Evolutionary conservation across 1,140 invertebrate species (phyloP), one percentile per base, ranked within the genome.

Genomic region (Druon quercuslanigerum): DNA sequence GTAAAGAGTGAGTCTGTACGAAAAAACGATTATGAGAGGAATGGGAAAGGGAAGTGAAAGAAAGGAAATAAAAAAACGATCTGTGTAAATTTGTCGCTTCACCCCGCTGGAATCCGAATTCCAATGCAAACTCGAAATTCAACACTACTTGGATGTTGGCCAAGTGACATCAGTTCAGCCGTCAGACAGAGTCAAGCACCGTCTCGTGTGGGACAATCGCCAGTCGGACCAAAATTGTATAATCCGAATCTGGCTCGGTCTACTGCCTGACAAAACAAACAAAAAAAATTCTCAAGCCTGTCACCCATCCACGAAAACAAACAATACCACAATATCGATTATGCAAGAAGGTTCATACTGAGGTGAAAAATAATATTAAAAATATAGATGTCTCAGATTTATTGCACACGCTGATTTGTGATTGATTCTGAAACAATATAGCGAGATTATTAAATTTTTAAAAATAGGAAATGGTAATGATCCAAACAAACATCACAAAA

Each of bases 131-230:
- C 81, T 85, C 80, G 76, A 86, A 87, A 87, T 86, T 83, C 80
- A 84, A 86, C 84, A 83, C 86, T 85, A 83, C 78, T 86, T 88
- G 87, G 87, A 76, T 33, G 56, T 72, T 72, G 40, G 85, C 87
- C 87, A 88, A 82, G 80, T 80, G 85, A 85, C 82, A 86, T 85
- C 79, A 83, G 81, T 84, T 82, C 79, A 80, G 71, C 78, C 75
- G 82, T 79, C 76, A 74, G 79, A 83, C 76, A 77, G 75, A 77
- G 75, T 46, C 76, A 54, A 51, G 72, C 73, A 70, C 76, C 76
- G 79, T 78, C 79, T 78, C 70, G 73, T 76, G 76, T 80, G 73
- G 72, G 76, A 81, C 50, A 80, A 81, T 79, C 71, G 75, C 71
- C 51, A 25, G 20, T 70, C 33, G 40, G 60, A 74, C 78, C 79